These are phyloP conservation scores for Choloepus didactylus DNA, from an alignment of 2,797 vertebrate species.

Conservation along the genomic window DNA sequence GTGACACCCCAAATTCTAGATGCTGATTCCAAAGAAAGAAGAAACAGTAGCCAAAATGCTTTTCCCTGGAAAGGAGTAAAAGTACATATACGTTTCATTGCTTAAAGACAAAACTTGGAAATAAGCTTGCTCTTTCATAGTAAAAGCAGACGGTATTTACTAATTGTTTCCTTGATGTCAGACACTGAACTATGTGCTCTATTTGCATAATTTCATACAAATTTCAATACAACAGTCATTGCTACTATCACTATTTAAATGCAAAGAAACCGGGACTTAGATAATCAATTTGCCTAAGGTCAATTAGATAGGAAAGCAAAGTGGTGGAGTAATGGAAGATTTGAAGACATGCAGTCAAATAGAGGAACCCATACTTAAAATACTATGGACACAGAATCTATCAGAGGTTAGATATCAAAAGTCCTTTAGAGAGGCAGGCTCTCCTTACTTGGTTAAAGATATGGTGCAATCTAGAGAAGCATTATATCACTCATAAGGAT, in stretches of 20 bases:
- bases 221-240: not conserved
- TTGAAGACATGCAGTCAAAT: not conserved
- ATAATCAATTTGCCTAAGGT: not conserved
- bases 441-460: not conserved
- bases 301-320: not conserved
- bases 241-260: not conserved
- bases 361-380: not conserved
- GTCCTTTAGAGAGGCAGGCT: not conserved
- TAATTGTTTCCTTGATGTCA: not conserved
- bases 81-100: not conserved
- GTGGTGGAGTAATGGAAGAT: not conserved
- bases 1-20: not conserved
- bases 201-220: not conserved
- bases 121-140: not conserved
- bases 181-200: not conserved
- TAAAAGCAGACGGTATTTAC: not conserved
- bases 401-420: not conserved
- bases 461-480: not conserved
- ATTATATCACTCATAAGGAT: not conserved
- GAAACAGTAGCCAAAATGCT: not conserved
- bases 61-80: not conserved
- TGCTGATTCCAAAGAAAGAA: not conserved
- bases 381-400: not conserved
- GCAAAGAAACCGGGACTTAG: not conserved
- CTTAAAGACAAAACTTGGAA: not conserved